These are phyloP conservation scores for Tenthredo livida DNA, from an alignment of 2,888 invertebrate species.

Conservation along the genomic window DNA sequence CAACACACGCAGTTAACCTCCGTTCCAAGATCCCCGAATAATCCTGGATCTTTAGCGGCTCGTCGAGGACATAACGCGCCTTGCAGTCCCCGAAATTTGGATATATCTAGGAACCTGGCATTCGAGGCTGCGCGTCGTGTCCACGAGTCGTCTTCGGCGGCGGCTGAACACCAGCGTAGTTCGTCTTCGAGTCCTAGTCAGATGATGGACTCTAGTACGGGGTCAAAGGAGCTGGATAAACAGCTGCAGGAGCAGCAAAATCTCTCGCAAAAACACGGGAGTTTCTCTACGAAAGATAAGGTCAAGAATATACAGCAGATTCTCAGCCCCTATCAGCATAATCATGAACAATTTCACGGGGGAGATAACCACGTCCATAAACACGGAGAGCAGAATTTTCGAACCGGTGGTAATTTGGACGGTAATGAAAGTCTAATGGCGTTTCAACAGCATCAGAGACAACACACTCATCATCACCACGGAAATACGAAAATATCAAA, in stretches of 20 bases:
- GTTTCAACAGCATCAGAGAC: conserved; percentile 63
- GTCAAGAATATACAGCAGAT: conserved; percentile 63
- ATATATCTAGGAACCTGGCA: conserved; percentile 65
- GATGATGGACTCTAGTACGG: conserved; percentile 59
- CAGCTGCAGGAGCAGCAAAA: conserved; percentile 63
- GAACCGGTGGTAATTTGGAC: conserved; percentile 60
- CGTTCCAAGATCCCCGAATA: conserved; percentile 61
- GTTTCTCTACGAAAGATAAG: conserved; percentile 61
- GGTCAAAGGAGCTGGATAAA: conserved; percentile 62
- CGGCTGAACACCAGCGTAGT: conserved; percentile 63
- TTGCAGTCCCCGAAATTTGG: conserved; percentile 66
- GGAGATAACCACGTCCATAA: conserved; percentile 65
- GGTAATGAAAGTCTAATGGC: conserved; percentile 60
- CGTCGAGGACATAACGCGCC: conserved; percentile 62
- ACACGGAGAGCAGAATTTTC: conserved; percentile 64
- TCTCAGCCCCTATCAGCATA: conserved; percentile 66
- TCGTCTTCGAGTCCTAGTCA: conserved; percentile 64
- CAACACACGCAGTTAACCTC: conserved; percentile 57
- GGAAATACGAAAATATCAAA: conserved; percentile 59
- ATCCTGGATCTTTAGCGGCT: conserved; percentile 59
- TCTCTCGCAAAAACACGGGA: conserved; percentile 57
- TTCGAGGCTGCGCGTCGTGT: conserved; percentile 65
- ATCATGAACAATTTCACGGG: conserved; percentile 65
- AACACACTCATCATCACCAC: conserved; percentile 68
- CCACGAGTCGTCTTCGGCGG: conserved; percentile 62